Conservation (phyloP, 2,797 vertebrate species). For the Tragelaphus eurycerus region DNA sequence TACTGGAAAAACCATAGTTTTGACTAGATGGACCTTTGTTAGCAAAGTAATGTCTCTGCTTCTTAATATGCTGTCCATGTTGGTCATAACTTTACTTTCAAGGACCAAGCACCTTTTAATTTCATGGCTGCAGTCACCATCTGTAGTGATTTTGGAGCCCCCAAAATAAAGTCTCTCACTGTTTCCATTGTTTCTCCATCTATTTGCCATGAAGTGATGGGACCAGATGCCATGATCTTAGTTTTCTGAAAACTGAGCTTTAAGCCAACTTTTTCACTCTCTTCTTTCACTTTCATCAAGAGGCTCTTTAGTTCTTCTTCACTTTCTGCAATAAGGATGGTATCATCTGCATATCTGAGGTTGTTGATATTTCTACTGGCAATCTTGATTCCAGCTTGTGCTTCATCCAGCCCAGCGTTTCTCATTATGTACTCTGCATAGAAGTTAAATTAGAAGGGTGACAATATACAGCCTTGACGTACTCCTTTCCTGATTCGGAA, state of each 20-base stretch:
- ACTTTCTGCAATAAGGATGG: neutral
- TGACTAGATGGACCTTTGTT: neutral
- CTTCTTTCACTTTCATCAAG: neutral
- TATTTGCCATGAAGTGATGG: neutral
- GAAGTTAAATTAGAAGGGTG: neutral
- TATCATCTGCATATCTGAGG: neutral
- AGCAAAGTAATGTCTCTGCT: neutral
- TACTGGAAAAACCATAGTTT: neutral
- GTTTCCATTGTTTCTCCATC: neutral
- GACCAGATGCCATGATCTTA: neutral
- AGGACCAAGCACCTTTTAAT: neutral
- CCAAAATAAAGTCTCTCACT: neutral
- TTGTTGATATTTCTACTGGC: neutral
- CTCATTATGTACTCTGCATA: neutral
- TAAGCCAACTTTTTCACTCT: neutral
- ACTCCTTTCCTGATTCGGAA: neutral
- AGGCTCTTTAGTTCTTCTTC: neutral
- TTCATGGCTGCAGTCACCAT: neutral
- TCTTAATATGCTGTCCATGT: neutral
- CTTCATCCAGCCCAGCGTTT: neutral
- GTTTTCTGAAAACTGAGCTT: neutral
- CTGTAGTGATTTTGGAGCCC: neutral
- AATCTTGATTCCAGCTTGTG: neutral
- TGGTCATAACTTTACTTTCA: neutral
- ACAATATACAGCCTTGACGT: neutral